Evolutionary conservation across 2,113 vertebrate genomes (phyloP), one percentile per base, ranked within the genome.

Genomic region (Callithrix jacchus): DNA sequence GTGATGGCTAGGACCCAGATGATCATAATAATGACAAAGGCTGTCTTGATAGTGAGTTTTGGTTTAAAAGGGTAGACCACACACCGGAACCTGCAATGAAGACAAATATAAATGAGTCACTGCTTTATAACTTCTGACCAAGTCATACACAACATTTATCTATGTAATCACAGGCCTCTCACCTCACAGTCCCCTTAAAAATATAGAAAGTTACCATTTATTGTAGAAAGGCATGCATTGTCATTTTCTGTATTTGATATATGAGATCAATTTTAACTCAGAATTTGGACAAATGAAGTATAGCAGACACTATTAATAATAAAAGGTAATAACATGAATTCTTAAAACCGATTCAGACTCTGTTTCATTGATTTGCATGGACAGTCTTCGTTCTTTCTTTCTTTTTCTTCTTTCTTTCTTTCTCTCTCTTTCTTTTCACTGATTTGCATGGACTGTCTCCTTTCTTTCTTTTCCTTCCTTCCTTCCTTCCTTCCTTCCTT

Each of bases 61-160:
- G 99, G 99, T 96, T 99, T 99, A 97, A 99, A 99, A 0, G 99
- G 99, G 52, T 99, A 99, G 85, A 99, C 98, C 0, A 99, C 99
- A 98, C 99, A 99, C 30, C 98, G 97, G 97, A 99, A 99, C 98
- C 99, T 99, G 98, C 0, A 70, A 96, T 80, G 35, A 87, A 97
- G 58, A 70, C 35, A 88, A n/a, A 3, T 1, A 52, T 0, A 8
- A 11, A 16, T 52, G 74, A 82, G 52, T 23, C 35, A 3, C 6
- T 4, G 73, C 71, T 68, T 77, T 8, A 0, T 52, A 23, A 52
- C 25, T 68, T 73, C 37, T 16, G 10, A 84, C 10, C 2, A 3
- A 35, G 17, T 73, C 5, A 7, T 88, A 35, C 68, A 89, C 64
- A 70, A 58, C 81, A 76, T 76, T 35, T 61, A 42, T 52, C 56